Percentiles rank a stretch among this genome's conserved stretches.
phyloP scores from a whole-genome alignment of 2,113 vertebrate genomes.

The Atractosteus spatula region DNA sequence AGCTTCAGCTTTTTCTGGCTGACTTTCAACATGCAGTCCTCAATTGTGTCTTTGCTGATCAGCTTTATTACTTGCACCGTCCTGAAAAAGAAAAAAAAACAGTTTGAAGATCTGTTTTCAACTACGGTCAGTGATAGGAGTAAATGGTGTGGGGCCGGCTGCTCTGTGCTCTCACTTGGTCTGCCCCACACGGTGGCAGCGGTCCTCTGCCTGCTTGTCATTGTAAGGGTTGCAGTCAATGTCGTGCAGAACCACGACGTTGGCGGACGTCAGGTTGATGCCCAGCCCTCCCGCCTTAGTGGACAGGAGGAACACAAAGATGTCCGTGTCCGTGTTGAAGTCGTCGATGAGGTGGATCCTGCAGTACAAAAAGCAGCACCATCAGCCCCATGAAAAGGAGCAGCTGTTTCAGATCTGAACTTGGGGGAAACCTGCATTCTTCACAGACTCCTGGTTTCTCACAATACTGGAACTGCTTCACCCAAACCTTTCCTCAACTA shows the following conservation, averaged over 20 bases:
- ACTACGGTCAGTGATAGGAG: not conserved
- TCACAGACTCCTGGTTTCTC: no score
- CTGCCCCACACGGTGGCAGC: conserved; percentile 94
- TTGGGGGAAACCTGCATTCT: no score
- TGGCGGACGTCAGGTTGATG: conserved; percentile 94
- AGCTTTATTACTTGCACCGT: conserved; percentile 88
- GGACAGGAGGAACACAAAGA: conserved; percentile 94
- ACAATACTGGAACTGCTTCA: no score
- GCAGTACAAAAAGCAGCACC: not conserved
- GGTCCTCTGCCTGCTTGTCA: conserved; percentile 94
- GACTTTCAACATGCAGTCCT: conserved; percentile 87
- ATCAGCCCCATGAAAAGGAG: not conserved
- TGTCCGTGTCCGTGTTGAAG: conserved; percentile 86
- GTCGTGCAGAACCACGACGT: conserved; percentile 94
- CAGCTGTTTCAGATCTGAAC: no score
- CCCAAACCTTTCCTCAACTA: no score
- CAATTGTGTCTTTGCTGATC: conserved; percentile 86
- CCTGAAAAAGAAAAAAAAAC: conserved; percentile 54
- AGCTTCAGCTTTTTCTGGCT: conserved; percentile 89
- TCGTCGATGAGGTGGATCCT: conserved; percentile 94
- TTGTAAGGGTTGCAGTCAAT: conserved; percentile 98
- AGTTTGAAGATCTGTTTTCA: not conserved
- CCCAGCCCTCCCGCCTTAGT: conserved; percentile 95
- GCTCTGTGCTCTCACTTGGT: conserved; percentile 65
- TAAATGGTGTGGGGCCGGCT: no score